Percentiles rank a stretch among this genome's conserved stretches.
These are phyloP conservation scores for Bombus affinis DNA, from an alignment of 1,140 invertebrate species.

Conservation along the genomic window DNA sequence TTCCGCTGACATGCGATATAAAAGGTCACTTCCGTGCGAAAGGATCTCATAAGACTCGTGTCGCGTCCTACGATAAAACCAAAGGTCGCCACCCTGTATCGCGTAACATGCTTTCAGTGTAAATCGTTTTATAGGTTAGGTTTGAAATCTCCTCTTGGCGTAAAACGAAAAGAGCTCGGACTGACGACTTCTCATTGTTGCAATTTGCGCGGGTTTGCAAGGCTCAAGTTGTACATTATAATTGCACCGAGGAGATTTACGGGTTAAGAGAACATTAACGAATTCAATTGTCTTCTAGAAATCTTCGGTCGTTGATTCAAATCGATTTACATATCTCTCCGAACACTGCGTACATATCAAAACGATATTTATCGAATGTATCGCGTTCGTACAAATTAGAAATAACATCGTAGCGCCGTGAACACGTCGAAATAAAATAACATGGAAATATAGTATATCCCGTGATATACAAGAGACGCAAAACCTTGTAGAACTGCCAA, in stretches of 20 bases:
- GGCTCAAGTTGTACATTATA: not conserved
- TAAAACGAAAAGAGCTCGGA: not conserved
- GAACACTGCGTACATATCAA: constrained; percentile 43
- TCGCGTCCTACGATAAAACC: constrained; percentile 26
- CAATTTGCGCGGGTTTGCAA: constrained; percentile 11
- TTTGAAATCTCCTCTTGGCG: not conserved
- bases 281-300: constrained; percentile 3
- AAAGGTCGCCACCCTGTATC: constrained; percentile 36
- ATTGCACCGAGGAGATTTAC: not conserved
- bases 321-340: constrained; percentile 39
- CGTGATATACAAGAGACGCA: too few relatives aligned
- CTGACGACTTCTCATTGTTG: not conserved
- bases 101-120: constrained; percentile 56
- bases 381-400: constrained; percentile 42
- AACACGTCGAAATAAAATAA: not conserved
- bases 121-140: constrained; percentile 57
- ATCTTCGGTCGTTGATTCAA: constrained; percentile 11
- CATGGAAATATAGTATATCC: not conserved
- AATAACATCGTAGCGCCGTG: not conserved
- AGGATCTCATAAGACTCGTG: constrained; percentile 13
- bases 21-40: not conserved
- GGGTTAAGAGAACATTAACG: not conserved
- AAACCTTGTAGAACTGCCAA: not conserved
- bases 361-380: constrained; percentile 15
- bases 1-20: not conserved